Evolutionary conservation across 2,113 vertebrate genomes (phyloP).

Genomic region (Leiothrix lutea): DNA sequence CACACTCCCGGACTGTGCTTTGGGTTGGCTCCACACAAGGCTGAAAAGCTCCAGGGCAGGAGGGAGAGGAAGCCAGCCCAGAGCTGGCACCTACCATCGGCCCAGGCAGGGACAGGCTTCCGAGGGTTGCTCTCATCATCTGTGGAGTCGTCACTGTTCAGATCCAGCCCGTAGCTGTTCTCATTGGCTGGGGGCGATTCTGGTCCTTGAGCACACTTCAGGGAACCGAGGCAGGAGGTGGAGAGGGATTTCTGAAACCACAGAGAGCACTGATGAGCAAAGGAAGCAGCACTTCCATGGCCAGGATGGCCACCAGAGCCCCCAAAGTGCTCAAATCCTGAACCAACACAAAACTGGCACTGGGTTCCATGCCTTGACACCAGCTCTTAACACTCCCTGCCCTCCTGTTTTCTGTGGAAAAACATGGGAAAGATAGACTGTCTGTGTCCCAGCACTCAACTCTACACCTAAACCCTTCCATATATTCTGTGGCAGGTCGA

Average conservation of each 20-base stretch:
- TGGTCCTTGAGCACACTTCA: conserved; percentile 24
- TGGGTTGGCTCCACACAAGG: neutral
- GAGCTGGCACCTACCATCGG: conserved; percentile 74
- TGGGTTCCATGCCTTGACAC: rapidly evolving
- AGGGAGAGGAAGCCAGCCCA: neutral
- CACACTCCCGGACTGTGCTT: rapidly evolving
- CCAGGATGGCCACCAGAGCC: neutral
- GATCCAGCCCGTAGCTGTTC: conserved; percentile 92
- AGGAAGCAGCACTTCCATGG: neutral
- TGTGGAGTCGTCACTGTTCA: conserved; percentile 93
- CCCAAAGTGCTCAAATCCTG: neutral
- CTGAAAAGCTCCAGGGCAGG: neutral
- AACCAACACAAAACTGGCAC: neutral
- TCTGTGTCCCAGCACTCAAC: neutral
- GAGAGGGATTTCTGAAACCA: conserved; percentile 64
- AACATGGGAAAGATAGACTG: neutral
- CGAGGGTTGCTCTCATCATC: conserved; percentile 91
- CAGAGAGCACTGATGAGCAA: neutral
- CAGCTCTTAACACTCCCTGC: neutral
- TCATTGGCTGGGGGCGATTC: neutral
- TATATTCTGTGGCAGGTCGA: rapidly evolving
- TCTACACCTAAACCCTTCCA: too few relatives aligned
- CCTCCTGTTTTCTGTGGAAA: neutral
- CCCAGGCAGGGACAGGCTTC: conserved; percentile 91
- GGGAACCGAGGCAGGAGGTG: conserved; percentile 76